A percentile compares a stretch with the other conserved stretches of the same genome.
These are phyloP conservation scores for Hafferia zeledoni DNA, from an alignment of 2,797 vertebrate genomes.

Conservation along the genomic window DNA sequence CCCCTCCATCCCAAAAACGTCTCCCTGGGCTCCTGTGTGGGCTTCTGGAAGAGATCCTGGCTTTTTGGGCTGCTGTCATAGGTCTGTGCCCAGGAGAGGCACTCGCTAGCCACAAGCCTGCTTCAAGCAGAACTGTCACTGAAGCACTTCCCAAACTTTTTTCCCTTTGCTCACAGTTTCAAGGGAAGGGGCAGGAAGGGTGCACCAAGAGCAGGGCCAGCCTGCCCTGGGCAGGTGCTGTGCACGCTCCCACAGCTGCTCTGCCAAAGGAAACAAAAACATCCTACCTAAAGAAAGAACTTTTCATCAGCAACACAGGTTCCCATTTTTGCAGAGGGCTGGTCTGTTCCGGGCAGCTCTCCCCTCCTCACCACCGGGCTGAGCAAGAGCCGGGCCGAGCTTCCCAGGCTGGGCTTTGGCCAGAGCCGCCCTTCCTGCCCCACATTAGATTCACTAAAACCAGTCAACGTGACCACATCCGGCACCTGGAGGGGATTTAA, in stretches of 20 bases:
- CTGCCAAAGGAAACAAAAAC: conserved; percentile 64
- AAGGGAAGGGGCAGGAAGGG: not conserved
- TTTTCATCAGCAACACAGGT: conserved; percentile 52
- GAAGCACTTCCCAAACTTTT: not conserved
- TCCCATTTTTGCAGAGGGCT: conserved; percentile 39
- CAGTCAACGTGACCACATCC: fast-evolving
- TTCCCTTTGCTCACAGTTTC: not conserved
- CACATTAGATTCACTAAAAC: not conserved
- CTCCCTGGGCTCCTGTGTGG: not conserved
- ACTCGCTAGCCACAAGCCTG: not conserved
- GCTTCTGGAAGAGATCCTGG: not conserved
- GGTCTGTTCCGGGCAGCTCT: conserved; percentile 14
- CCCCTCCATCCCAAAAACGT: not conserved
- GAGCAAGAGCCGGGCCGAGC: not conserved
- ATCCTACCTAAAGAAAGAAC: conserved; percentile 60
- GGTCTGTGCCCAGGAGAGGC: not conserved
- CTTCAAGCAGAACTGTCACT: not conserved
- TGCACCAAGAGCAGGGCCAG: not conserved
- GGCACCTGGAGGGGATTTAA: not conserved
- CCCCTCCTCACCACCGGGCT: not conserved
- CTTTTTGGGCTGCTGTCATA: fast-evolving
- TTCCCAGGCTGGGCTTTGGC: not conserved
- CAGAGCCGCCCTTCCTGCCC: not conserved
- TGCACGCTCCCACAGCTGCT: not conserved
- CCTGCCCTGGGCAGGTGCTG: conserved; percentile 7